Conservation (phyloP, 2,797 vertebrate species). For the Potorous gilbertii region DNA sequence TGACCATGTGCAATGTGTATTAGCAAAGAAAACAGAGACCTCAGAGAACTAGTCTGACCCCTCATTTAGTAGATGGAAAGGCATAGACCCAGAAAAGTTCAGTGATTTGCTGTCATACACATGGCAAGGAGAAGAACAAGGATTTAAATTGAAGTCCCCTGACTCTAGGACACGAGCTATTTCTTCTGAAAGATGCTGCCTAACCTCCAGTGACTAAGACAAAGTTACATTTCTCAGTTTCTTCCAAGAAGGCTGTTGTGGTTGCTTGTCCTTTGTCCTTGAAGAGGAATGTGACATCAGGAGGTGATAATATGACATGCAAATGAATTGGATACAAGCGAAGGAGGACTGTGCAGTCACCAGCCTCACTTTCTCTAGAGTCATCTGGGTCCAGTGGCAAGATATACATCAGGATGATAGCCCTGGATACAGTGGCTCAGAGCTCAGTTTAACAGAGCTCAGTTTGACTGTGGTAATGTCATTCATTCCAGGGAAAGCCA, state of each 20-base stretch:
- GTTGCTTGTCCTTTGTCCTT: no score
- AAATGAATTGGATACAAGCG: no score
- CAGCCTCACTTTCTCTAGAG: no score
- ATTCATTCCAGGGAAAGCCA: neutral
- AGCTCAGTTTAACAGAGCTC: no score
- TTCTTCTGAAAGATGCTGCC: neutral
- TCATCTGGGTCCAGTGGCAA: no score
- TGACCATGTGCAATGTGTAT: neutral
- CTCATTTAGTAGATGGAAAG: neutral
- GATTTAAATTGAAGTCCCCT: neutral
- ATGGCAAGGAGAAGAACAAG: neutral
- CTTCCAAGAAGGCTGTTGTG: neutral
- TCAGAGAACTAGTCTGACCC: neutral
- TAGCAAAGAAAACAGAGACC: neutral
- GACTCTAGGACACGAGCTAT: neutral
- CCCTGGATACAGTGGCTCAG: no score
- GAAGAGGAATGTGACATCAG: no score
- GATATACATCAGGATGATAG: no score
- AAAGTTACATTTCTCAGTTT: neutral
- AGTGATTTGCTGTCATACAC: neutral
- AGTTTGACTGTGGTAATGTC: no score
- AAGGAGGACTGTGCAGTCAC: no score
- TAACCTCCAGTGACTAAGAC: neutral
- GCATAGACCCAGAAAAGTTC: neutral
- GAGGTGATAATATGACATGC: no score